phyloP scores from a whole-genome alignment of 2,888 invertebrate species.

The Leptopterna dolabrata region DNA sequence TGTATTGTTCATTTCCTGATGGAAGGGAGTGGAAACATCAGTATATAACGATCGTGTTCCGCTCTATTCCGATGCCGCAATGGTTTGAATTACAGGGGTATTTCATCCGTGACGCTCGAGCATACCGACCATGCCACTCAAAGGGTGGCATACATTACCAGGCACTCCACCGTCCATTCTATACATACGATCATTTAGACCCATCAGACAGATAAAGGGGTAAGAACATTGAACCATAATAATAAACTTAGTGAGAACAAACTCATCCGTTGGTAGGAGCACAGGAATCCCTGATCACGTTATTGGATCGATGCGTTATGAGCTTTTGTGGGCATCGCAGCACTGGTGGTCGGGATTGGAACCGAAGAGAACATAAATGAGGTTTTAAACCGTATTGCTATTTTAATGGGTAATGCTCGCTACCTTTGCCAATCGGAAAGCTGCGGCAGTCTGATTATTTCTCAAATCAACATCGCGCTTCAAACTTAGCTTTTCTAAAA shows the following conservation, averaged over 20 bases:
- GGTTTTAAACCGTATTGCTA: not conserved
- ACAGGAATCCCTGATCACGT: not conserved
- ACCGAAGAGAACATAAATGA: not conserved
- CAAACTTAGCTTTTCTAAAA: too few species aligned
- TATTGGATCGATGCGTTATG: not conserved
- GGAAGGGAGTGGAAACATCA: too few species aligned
- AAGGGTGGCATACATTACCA: too few species aligned
- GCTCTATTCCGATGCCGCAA: too few species aligned
- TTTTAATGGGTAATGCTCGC: not conserved
- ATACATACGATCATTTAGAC: not conserved
- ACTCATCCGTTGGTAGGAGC: not conserved
- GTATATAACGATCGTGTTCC: too few species aligned
- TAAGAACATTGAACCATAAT: not conserved
- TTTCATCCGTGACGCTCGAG: too few species aligned
- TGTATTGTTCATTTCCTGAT: too few species aligned
- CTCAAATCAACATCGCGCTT: not conserved
- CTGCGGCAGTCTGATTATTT: not conserved
- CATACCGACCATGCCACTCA: too few species aligned
- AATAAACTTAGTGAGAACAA: not conserved
- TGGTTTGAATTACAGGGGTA: too few species aligned
- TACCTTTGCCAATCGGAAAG: not conserved
- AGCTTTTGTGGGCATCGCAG: not conserved
- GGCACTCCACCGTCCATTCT: not conserved
- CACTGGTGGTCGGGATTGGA: not conserved
- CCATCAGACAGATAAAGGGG: not conserved